phyloP scores from a whole-genome alignment of 2,888 invertebrate genomes.

The Acanthoscelides obtectus region DNA sequence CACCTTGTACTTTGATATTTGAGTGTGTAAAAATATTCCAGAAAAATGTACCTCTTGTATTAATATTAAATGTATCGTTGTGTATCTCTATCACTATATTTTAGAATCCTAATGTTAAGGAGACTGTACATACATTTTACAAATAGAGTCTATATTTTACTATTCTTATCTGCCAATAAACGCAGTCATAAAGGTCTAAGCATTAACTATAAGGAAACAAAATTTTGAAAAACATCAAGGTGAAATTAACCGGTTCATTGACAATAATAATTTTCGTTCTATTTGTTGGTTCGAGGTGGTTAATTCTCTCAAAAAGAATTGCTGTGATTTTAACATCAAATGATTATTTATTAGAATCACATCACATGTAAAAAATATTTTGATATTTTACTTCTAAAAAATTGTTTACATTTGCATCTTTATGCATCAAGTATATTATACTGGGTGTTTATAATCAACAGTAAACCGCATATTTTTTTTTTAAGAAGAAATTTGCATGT shows the following conservation, averaged over 20 bases:
- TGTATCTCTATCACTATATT: background rate
- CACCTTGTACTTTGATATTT: background rate
- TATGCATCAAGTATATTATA: no score
- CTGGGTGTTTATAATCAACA: no score
- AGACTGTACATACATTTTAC: background rate
- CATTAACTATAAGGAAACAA: background rate
- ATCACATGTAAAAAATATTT: no score
- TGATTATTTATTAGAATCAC: no score
- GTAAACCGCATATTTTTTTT: no score
- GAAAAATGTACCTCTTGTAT: background rate
- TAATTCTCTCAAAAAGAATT: no score
- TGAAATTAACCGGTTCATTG: background rate
- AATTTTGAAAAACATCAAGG: background rate
- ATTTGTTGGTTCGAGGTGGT: background rate
- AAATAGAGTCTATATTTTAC: background rate
- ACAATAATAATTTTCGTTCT: background rate
- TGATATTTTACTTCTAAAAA: no score
- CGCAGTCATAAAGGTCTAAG: constrained; percentile 30
- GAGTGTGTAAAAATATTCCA: background rate
- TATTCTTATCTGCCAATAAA: constrained; percentile 32
- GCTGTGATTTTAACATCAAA: no score
- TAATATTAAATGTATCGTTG: background rate
- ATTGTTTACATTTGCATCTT: no score
- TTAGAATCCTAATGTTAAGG: background rate
- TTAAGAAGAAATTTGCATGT: no score